phyloP scores from a whole-genome alignment of 2,888 invertebrate species.

The Sylvicola cinctus region DNA sequence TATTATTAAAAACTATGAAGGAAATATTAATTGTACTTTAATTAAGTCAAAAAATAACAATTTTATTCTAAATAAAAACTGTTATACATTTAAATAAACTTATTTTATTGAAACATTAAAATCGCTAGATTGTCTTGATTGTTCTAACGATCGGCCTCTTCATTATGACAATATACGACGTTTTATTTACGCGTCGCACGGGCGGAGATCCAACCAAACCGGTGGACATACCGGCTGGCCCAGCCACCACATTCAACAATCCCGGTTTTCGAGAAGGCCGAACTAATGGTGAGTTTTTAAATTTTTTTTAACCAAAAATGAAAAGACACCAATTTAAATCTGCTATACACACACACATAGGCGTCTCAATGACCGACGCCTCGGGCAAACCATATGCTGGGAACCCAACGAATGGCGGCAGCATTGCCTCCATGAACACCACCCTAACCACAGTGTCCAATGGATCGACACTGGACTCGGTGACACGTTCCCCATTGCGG shows the following conservation, averaged over 20 bases:
- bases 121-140: conserved; percentile 54
- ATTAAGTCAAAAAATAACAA: too few species aligned
- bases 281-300: conserved; percentile 18
- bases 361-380: conserved; percentile 69
- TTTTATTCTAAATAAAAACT: too few species aligned
- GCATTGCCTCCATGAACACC: conserved; percentile 52
- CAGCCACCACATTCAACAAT: conserved; percentile 63
- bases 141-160: conserved; percentile 53
- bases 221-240: conserved; percentile 31
- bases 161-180: conserved; percentile 60
- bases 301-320: too few species aligned
- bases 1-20: too few species aligned
- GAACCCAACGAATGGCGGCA: conserved; percentile 32
- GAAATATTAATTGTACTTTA: too few species aligned
- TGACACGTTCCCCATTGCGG: conserved; percentile 42
- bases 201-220: conserved; percentile 63
- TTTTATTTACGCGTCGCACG: conserved; percentile 48
- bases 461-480: conserved; percentile 24
- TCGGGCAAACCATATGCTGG: conserved; percentile 63
- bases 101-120: conserved; percentile 4
- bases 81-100: conserved; percentile 3
- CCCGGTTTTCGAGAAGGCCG: conserved; percentile 64
- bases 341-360: too few species aligned
- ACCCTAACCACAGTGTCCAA: conserved; percentile 43
- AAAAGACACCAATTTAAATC: too few species aligned